Conservation (phyloP, 1,140 invertebrate genomes). For the Aporrectodea caliginosa region DNA sequence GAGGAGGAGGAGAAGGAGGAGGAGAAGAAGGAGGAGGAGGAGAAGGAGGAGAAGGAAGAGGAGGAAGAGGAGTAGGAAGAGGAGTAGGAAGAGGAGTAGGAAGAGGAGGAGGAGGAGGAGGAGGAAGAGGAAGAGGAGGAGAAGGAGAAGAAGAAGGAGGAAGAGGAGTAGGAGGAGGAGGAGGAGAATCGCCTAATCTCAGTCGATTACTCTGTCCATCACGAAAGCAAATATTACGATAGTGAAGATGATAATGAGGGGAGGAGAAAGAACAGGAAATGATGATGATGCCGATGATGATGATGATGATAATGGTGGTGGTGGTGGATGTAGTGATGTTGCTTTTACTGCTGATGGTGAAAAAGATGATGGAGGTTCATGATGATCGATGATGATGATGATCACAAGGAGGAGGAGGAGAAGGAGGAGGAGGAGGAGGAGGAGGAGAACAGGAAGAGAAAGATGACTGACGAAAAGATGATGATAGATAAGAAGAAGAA, state of each 20-base stretch:
- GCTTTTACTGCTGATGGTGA: no score
- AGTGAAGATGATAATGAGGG: no score
- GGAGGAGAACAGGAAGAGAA: neutral
- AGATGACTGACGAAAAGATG: neutral
- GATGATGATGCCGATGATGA: no score
- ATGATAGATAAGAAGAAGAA: neutral
- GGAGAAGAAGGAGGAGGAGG: neutral
- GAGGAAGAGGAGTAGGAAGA: neutral
- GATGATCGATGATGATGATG: no score
- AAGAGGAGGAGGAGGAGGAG: neutral
- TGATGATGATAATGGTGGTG: no score
- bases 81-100: neutral
- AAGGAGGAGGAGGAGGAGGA: neutral
- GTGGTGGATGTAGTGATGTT: no score
- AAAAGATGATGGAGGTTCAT: no score
- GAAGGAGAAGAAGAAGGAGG: neutral
- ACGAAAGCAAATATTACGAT: no score
- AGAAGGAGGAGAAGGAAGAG: neutral
- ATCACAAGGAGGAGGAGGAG: neutral
- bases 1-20: neutral
- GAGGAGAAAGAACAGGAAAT: no score
- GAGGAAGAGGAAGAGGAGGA: neutral
- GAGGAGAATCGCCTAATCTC: no score
- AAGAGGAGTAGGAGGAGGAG: neutral
- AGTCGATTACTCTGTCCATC: no score